Base-by-base conservation (phyloP, 2,113 vertebrate species). In the Raja brachyura region DNA sequence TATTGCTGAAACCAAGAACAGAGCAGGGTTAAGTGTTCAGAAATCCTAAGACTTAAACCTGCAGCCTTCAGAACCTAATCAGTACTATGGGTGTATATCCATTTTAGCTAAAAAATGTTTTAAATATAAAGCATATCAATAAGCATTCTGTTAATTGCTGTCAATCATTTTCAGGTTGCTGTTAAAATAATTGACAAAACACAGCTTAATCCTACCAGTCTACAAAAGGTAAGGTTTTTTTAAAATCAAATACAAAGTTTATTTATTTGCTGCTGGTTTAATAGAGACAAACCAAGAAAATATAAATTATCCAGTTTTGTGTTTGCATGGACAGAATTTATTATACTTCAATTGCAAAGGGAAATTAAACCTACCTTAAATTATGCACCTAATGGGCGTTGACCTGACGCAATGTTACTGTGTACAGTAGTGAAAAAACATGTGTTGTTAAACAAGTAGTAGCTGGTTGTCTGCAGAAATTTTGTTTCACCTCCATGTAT, bases 121-220 rank as follows among this genome's bases (percentile, higher is more conserved):
- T 63, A 39, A 77, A 54, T 85, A 0, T 59, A 66, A 48, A 85
- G 59, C 63, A 48, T 81, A 61, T 63, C 56, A 63, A 77, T 0
- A 77, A 68, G 59, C 75, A 93, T 39, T n/a, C 66, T 76, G 61
- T 25, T 93, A 14, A 93, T n/a, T 78, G 5, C 13, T 81, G 4
- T 81, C 79, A 61, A 79, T 93, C 95, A 76, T 95, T 61, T 95
- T 93, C 94, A 98, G 98, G 98, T 99, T 94, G 98, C 98, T 93
- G 98, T 99, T 95, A 99, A 99, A 97, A 99, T 99, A 96, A 99
- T 99, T 96, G 98, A 99, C 96, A 99, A 99, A 97, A 99, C 98
- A 85, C 98, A 99, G 95, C 97, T 99, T 95, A 99, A 99, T 95
- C 98, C 98, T 93, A 98, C 98, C 93, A 99, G 98, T 96, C 97